Percentiles rank a stretch among this genome's conserved stretches.
phyloP scores from a whole-genome alignment of 37 sponge, comb jelly and placozoan species.

The Beroe ovata region DNA sequence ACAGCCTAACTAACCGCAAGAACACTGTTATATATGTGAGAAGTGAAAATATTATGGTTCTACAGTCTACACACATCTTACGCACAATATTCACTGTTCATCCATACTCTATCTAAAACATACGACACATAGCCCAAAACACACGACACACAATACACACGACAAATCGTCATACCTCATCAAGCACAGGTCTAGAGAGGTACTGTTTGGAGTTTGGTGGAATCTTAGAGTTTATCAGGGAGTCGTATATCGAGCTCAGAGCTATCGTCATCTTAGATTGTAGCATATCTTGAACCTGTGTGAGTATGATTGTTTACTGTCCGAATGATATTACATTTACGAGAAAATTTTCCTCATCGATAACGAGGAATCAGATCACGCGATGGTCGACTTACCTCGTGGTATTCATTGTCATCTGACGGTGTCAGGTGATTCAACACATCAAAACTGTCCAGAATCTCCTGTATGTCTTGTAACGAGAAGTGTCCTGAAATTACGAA shows the following conservation, averaged over 20 bases:
- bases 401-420: constrained; percentile 1
- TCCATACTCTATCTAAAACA: no score
- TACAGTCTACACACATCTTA: no score
- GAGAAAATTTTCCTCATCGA: no score
- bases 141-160: not conserved
- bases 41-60: not conserved
- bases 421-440: not conserved
- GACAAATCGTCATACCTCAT: not conserved
- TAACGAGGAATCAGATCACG: no score
- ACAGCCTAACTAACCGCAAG: no score
- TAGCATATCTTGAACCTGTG: constrained; percentile 42
- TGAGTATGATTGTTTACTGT: not conserved
- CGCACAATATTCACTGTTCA: no score
- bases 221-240: not conserved
- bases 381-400: constrained; percentile 22
- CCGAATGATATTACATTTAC: not conserved
- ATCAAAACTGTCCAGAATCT: constrained; percentile 61
- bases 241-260: constrained; percentile 36
- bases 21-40: not conserved
- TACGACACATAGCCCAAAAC: not conserved
- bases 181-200: not conserved
- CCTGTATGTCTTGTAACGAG: constrained; percentile 66
- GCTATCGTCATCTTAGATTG: constrained; percentile 54
- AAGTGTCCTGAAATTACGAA: constrained; percentile 31
- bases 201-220: constrained; percentile 34